Conservation (phyloP, 2,113 vertebrate genomes). For the Desmodus rotundus region DNA sequence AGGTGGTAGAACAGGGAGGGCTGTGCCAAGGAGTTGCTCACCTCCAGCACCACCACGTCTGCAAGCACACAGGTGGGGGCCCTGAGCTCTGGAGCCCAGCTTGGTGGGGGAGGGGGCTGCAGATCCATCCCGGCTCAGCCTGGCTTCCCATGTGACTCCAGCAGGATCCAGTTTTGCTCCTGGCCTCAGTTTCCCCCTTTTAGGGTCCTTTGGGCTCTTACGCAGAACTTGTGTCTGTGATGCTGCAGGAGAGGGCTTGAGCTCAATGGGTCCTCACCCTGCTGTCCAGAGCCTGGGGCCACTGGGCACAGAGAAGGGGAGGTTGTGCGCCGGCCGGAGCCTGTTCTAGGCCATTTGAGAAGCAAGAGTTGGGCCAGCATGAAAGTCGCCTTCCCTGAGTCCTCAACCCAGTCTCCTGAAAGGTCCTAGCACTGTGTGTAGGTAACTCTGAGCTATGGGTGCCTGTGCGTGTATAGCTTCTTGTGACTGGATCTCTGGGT, state of each 20-base stretch:
- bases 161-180: background rate
- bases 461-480: background rate
- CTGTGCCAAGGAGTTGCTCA: slow-evolving; percentile 88
- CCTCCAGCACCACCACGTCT: slow-evolving; percentile 93
- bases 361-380: background rate
- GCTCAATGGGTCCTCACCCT: background rate
- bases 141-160: background rate
- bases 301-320: background rate
- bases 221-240: background rate
- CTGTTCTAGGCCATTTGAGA: background rate
- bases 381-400: background rate
- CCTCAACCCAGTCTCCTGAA: background rate
- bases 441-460: background rate
- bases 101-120: background rate
- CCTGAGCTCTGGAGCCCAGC: background rate
- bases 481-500: background rate
- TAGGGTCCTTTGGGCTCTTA: background rate
- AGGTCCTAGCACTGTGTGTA: background rate
- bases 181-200: background rate
- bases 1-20: slow-evolving; percentile 94
- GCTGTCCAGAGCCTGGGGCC: background rate
- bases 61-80: background rate
- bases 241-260: background rate
- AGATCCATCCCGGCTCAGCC: background rate
- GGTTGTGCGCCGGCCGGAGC: background rate